A percentile compares a stretch with the other conserved stretches of the same genome.
These are phyloP conservation scores for Calonectris borealis DNA, from an alignment of 2,113 vertebrate species.

Conservation along the genomic window DNA sequence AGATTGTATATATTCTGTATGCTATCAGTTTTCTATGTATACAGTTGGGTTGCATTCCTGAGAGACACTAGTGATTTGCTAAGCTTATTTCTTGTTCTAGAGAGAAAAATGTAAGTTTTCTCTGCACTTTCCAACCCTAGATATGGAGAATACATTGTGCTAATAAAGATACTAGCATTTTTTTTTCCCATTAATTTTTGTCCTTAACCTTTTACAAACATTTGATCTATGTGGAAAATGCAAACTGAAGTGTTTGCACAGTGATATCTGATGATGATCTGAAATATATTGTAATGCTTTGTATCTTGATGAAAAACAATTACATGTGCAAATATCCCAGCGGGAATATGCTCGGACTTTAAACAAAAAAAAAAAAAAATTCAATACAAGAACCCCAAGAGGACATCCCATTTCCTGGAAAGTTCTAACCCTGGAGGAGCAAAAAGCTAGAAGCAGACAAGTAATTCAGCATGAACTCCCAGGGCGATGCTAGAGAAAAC, in stretches of 20 bases:
- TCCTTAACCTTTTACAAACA: slow-evolving; percentile 20
- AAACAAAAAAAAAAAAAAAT: not conserved
- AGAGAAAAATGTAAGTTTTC: slow-evolving; percentile 40
- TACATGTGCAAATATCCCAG: not conserved
- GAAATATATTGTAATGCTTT: not conserved
- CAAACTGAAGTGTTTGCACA: not conserved
- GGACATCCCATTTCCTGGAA: not conserved
- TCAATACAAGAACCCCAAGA: not conserved
- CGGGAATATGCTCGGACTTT: not conserved
- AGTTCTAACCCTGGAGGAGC: not conserved
- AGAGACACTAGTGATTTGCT: not conserved
- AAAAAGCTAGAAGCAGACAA: not conserved
- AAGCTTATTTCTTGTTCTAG: slow-evolving; percentile 1
- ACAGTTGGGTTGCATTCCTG: not conserved
- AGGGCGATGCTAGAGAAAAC: not conserved
- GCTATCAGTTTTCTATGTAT: not conserved
- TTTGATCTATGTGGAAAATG: not conserved
- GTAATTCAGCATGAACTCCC: not conserved
- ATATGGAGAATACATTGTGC: not conserved
- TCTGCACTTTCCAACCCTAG: not conserved
- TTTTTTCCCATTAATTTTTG: not conserved
- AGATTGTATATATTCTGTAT: not conserved
- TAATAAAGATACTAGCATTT: not conserved
- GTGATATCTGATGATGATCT: not conserved
- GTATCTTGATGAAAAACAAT: not conserved